phyloP scores from a whole-genome alignment of 1,140 invertebrate species.

The Brachionus rotundiformis region DNA sequence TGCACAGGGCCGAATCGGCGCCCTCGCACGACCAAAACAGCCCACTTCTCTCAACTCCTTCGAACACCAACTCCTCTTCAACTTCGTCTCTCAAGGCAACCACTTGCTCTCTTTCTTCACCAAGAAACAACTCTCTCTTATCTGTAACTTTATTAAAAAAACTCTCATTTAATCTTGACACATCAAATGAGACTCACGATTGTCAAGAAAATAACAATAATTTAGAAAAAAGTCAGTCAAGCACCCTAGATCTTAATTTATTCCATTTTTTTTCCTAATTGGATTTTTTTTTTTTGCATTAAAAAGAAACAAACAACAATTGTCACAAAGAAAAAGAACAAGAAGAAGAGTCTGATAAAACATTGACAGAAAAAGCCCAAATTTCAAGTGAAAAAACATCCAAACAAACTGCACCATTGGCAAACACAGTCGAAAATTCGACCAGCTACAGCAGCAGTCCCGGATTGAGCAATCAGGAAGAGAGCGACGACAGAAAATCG shows the following conservation, averaged over 20 bases:
- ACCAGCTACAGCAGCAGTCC: background rate
- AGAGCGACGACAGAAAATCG: background rate
- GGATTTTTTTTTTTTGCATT: background rate
- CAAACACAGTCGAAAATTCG: background rate
- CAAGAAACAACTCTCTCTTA: slow-evolving; percentile 13
- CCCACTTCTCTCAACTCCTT: background rate
- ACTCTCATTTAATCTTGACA: slow-evolving; percentile 18
- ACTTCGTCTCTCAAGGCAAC: background rate
- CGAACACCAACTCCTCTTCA: background rate
- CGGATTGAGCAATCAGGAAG: background rate
- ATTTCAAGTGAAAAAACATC: background rate
- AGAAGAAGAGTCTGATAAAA: slow-evolving; percentile 35
- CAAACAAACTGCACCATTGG: background rate
- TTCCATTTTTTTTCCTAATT: slow-evolving; percentile 7
- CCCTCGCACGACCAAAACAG: background rate
- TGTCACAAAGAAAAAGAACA: slow-evolving; percentile 35
- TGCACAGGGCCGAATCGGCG: background rate
- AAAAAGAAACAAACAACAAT: background rate
- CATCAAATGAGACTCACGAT: slow-evolving; percentile 5
- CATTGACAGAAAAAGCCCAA: background rate
- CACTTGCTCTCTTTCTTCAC: background rate
- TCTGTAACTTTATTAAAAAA: slow-evolving; percentile 25
- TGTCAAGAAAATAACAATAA: slow-evolving; percentile 26
- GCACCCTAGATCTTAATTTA: slow-evolving; percentile 1
- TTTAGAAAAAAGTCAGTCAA: slow-evolving; percentile 22